Percentiles rank a stretch among this genome's conserved stretches.
phyloP scores from a whole-genome alignment of 2,113 vertebrate species.

The Hepsetus odoe region DNA sequence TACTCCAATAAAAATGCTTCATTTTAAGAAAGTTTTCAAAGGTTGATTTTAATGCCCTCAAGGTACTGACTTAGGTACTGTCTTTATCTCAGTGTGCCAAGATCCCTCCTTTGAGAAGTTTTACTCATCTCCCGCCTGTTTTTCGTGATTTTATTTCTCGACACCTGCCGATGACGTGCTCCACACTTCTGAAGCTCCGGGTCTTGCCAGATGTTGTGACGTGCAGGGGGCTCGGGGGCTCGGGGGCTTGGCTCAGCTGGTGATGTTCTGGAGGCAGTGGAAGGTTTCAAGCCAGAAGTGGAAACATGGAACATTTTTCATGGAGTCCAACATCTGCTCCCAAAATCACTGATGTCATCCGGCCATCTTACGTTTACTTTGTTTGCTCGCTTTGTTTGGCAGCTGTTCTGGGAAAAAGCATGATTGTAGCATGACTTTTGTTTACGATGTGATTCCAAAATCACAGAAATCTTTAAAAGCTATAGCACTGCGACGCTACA shows the following conservation, averaged over 20 bases:
- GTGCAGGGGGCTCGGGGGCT: not conserved
- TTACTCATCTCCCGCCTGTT: too few species aligned
- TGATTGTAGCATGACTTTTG: not conserved
- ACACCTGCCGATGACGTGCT: slow-evolving; percentile 9
- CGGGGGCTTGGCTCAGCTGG: not conserved
- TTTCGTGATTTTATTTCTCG: not conserved
- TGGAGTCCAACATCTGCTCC: slow-evolving; percentile 48
- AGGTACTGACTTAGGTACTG: too few species aligned
- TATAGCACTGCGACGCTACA: too few species aligned
- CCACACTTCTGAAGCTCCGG: not conserved
- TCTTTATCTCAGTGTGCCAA: too few species aligned
- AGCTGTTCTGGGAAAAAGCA: not conserved
- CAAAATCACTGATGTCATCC: slow-evolving; percentile 32
- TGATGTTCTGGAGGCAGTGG: not conserved
- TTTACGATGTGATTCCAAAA: too few species aligned
- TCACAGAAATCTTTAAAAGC: too few species aligned
- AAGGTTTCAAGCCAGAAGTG: not conserved
- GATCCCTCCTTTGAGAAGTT: too few species aligned
- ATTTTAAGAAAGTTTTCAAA: too few species aligned
- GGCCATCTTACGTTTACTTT: not conserved
- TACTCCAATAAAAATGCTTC: too few species aligned
- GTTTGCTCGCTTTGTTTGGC: slow-evolving; percentile 1
- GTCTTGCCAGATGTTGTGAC: not conserved
- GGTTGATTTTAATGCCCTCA: too few species aligned
- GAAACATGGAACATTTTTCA: slow-evolving; percentile 50